Evolutionary conservation across 2,113 vertebrate species (phyloP).

Genomic region (Syngnathus scovelli): DNA sequence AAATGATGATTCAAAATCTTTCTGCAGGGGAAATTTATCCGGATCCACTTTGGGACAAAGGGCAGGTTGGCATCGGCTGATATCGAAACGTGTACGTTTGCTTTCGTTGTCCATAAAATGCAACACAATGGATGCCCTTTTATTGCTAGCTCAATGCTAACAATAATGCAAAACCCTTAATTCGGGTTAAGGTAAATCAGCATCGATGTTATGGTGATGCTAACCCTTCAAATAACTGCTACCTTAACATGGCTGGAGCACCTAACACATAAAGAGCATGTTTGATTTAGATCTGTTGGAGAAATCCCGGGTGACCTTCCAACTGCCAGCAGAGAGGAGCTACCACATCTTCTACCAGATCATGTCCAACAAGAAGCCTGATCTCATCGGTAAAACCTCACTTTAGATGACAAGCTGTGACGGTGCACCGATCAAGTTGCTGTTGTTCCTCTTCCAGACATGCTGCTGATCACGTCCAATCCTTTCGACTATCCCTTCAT

Average conservation of each 20-base stretch:
- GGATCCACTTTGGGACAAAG: slow-evolving; percentile 65
- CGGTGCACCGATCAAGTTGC: neutral
- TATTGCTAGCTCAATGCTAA: neutral
- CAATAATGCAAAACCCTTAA: neutral
- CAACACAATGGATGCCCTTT: neutral
- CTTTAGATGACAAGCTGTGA: neutral
- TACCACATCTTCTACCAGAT: slow-evolving; percentile 86
- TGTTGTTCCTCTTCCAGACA: slow-evolving; percentile 38
- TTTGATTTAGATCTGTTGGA: slow-evolving; percentile 57
- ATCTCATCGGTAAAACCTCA: slow-evolving; percentile 74
- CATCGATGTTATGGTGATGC: no score
- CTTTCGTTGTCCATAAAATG: neutral
- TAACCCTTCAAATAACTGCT: no score
- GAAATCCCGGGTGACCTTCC: slow-evolving; percentile 75
- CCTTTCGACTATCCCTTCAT: slow-evolving; percentile 63
- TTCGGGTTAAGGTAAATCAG: no score
- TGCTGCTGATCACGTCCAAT: slow-evolving; percentile 61
- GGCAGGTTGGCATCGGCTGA: slow-evolving; percentile 65
- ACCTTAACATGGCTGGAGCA: no score
- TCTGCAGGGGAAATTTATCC: slow-evolving; percentile 67
- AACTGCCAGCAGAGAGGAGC: slow-evolving; percentile 80
- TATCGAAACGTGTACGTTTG: slow-evolving; percentile 59
- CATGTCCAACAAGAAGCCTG: slow-evolving; percentile 81
- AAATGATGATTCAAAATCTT: neutral
- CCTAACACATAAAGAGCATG: neutral